Evolutionary conservation across 2,797 vertebrate species (phyloP), one percentile per base, ranked within the genome.

Genomic region (Nasua narica): DNA sequence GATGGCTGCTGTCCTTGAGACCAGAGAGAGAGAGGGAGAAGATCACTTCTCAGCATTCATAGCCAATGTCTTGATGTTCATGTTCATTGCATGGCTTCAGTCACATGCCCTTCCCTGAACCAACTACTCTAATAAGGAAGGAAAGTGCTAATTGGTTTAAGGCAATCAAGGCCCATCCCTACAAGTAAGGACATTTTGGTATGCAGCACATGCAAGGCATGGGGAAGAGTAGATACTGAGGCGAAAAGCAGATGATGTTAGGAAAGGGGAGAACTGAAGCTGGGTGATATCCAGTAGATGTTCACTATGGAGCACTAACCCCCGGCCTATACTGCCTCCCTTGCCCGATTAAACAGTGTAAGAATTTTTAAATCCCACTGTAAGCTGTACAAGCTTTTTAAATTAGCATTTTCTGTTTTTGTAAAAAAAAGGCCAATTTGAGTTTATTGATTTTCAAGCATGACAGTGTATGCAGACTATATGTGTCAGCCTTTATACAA

Each of bases 361-460:
- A 83, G 48, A 69, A n/a, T 40, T 77, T 87, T 56, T 60, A 62
- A 14, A 9, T 35, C 19, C 74, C 54, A 15, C 37, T 50, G 13
- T 72, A 69, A 60, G 13, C 50, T 62, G 40, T 37, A 58, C 2
- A 46, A 16, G 9, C 46, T 60, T 93, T 83, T 79, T 7, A 81
- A 84, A 83, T 19, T 83, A 50, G 15, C 65, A 92, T 76, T 84
- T 87, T 78, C 46, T 77, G 40, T 37, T 54, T 78, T 46, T 70
- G 40, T 27, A 2, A 13, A 79, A 50, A 81, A 89, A 43, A 43
- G 43, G 1, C 13, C 46, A 84, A 18, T 27, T 12, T 94, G 52
- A 77, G n/a, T 93, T 84, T 70, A 35, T 72, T 67, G 56, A 48
- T 85, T 92, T 83, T 83, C 46, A 79, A 58, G 50, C 27, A 23